Base-by-base conservation (phyloP, 1,140 invertebrate genomes). In the Lordiphosa clarofinis region DNA sequence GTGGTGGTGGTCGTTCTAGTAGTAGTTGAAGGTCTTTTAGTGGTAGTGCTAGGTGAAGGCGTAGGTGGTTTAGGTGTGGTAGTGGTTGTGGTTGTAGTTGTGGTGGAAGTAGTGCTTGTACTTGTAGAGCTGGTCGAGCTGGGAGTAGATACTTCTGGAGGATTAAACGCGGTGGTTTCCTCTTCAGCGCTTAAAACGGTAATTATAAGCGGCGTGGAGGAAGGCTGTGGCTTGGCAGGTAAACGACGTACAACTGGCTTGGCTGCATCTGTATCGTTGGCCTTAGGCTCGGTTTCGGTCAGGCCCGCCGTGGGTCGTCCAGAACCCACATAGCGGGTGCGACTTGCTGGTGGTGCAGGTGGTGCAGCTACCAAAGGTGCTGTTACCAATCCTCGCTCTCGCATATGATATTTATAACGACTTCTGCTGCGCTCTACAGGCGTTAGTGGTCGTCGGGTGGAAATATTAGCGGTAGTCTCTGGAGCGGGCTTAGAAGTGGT, bases 331-430 rank as follows among this genome's bases (percentile, higher is more conserved):
- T 84, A 84, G 6, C 78, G 66, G 3, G 69, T 66, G 0, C 78
- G 53, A 19, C 73, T 78, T 0, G 39, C 46, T 21, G 72, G 75
- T 21, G 43, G 50, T 5, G 50, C 50, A 11, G 65, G 33, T 37
- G 59, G 37, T 6, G 61, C 60, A 3, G 50, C 24, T 4, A 56
- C 10, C 0, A 56, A 33, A 21, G 44, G 35, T 10, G 57, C 40
- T 4, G 57, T 33, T 8, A 38, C 64, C 12, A 76, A 12, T 1
- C 72, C 76, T 11, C 76, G 90, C 58, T 59, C 90, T 87, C 78
- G 90, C 90, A 73, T 90, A 88, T 88, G 91, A 87, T 79, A 91
- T 73, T 88, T 91, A 35, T 79, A 87, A 8, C 70, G 71, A 7
- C 86, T 81, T 12, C 86, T 69, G 55, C 86, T 87, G 0, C 86